These are phyloP conservation scores for Brachyopa scutellaris DNA, from an alignment of 2,888 invertebrate species.

Conservation along the genomic window DNA sequence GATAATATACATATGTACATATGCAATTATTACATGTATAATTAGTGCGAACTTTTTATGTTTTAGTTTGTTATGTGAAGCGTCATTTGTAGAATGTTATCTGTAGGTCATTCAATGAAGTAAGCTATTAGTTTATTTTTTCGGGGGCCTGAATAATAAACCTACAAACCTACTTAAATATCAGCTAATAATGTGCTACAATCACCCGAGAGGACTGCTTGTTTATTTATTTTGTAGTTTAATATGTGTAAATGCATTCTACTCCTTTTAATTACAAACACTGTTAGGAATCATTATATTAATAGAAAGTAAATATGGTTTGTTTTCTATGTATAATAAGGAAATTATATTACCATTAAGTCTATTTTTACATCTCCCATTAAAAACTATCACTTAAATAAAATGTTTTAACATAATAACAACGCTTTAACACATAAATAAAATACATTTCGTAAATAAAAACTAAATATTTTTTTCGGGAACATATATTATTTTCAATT, in stretches of 20 bases:
- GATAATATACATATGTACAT: constrained; percentile 5
- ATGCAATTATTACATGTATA: not conserved
- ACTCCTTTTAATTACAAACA: constrained; percentile 14
- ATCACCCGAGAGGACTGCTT: not conserved
- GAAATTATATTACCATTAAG: constrained; percentile 38
- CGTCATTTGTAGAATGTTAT: not conserved
- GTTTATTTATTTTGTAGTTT: not conserved
- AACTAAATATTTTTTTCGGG: constrained; percentile 37
- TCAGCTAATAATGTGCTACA: constrained; percentile 15
- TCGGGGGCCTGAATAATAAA: constrained; percentile 59
- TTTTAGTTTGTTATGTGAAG: constrained; percentile 2
- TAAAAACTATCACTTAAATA: constrained; percentile 46
- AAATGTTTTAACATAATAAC: constrained; percentile 29
- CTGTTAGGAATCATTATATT: constrained; percentile 19
- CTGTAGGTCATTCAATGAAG: constrained; percentile 3
- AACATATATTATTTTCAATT: constrained; percentile 43
- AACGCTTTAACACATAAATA: constrained; percentile 25
- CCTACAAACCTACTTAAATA: constrained; percentile 53
- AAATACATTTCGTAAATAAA: constrained; percentile 4
- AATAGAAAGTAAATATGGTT: not conserved
- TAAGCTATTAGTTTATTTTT: constrained; percentile 3
- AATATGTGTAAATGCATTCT: constrained; percentile 6
- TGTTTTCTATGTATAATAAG: constrained; percentile 8
- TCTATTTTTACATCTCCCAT: constrained; percentile 41
- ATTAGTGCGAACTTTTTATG: not conserved